Evolutionary conservation across 2,888 invertebrate genomes (phyloP), one percentile per base, ranked within the genome.

Genomic region (Zele albiditarsus): DNA sequence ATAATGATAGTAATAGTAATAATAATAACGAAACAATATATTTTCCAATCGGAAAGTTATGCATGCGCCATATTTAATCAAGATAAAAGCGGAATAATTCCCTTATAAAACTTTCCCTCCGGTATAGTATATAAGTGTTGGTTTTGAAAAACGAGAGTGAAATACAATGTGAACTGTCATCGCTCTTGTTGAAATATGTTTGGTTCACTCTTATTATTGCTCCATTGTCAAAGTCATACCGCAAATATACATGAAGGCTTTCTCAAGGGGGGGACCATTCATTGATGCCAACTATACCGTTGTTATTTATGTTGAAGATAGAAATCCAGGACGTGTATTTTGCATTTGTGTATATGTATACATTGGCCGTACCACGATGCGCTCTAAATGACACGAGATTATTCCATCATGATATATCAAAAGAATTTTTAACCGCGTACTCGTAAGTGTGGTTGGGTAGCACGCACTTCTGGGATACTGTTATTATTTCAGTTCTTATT

Each of bases 381-480:
- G 85, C 85, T 85, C 85, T 82, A 81, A 84, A 85, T 84, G 80
- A 79, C 81, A 79, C 80, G 62, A 84, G 82, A 84, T 81, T 78
- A 83, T 79, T 81, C 79, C 73, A 68, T 57, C 38, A 20, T 57
- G 57, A 75, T 58, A 58, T 42, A 38, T 46, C 23, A 49, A 27
- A 53, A 53, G 20, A 20, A 53, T 53, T 53, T 20, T 53, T 20
- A 20, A 53, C 53, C 63, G 20, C 20, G 20, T n/a, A 31, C n/a
- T 20, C 16, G 31, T 63, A 33, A 63, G n/a, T 63, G 33, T 63
- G 63, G 31, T 38, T 16, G 33, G 8, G 20, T 20, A 20, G 63
- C 65, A 63, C 63, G 71, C 72, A 72, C 72, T 72, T 72, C 72
- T 72, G 72, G 72, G 65, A 57, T 72, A n/a, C 38, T 28, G 16